Percentiles rank a stretch among this genome's conserved stretches.
phyloP scores from a whole-genome alignment of 2,113 vertebrate species.

The mouse (Mus musculus) region DNA sequence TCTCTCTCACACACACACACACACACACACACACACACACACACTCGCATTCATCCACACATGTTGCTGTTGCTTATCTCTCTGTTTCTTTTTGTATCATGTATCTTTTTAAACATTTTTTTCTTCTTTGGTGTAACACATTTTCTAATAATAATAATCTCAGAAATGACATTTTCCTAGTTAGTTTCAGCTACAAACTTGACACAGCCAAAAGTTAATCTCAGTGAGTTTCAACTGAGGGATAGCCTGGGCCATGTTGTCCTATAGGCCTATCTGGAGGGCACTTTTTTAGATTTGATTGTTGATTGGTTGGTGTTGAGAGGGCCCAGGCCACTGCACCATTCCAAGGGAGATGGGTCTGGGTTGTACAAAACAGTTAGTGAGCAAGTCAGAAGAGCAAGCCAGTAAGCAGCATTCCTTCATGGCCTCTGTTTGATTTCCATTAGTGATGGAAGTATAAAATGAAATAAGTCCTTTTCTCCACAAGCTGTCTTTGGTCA shows the following conservation, averaged over 20 bases:
- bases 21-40: neutral
- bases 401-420: neutral
- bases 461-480: neutral
- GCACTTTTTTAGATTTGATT: neutral
- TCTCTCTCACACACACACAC: neutral
- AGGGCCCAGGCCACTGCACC: neutral
- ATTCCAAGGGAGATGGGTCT: neutral
- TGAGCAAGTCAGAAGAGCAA: neutral
- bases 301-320: neutral
- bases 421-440: neutral
- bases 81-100: neutral
- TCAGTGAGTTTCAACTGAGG: neutral
- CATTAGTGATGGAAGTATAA: neutral
- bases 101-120: neutral
- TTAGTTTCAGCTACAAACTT: neutral
- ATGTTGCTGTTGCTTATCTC: neutral
- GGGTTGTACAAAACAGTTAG: neutral
- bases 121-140: conserved; percentile 10
- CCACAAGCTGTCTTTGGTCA: neutral
- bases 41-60: neutral
- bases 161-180: neutral
- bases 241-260: neutral
- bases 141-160: conserved; percentile 39
- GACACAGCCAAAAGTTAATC: neutral
- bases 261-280: neutral